Evolutionary conservation across 35 echinoderm and acorn worm genomes (phyloP).

Genomic region (Amphiura filiformis): DNA sequence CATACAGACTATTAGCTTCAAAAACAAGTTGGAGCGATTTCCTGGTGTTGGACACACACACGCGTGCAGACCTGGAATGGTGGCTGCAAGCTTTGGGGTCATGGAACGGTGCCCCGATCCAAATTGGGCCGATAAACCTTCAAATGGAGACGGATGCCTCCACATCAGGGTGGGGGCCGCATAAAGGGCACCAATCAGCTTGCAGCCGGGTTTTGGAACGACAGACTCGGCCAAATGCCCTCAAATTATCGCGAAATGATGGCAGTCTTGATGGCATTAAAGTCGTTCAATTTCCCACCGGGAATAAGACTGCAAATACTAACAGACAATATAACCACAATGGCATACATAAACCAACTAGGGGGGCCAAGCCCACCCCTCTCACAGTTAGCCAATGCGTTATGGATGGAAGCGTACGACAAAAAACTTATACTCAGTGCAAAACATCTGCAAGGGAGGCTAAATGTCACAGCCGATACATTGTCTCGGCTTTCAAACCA

Average conservation of each 20-base stretch:
- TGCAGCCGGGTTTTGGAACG: conserved; percentile 43
- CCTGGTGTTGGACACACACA: conserved; percentile 18
- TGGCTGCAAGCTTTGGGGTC: conserved; percentile 22
- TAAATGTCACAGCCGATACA: conserved; percentile 15
- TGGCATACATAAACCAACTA: conserved; percentile 19
- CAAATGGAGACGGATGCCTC: conserved; percentile 36
- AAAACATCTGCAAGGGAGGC: conserved; percentile 1
- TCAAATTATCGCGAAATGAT: conserved; percentile 55
- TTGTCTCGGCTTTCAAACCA: conserved; percentile 24
- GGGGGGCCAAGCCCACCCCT: conserved; percentile 13
- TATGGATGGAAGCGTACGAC: conserved; percentile 40
- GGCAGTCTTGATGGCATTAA: conserved; percentile 35
- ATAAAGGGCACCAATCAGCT: background rate
- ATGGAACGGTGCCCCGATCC: conserved; percentile 23
- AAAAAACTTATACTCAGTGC: conserved; percentile 11
- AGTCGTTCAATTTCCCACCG: background rate
- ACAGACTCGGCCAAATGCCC: conserved; percentile 3
- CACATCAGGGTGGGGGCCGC: background rate
- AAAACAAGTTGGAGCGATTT: conserved; percentile 32
- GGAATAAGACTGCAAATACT: conserved; percentile 14
- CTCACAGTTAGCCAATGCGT: conserved; percentile 12
- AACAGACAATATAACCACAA: conserved; percentile 2
- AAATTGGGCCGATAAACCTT: background rate
- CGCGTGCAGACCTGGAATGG: conserved; percentile 16
- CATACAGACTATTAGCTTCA: conserved; percentile 23